Evolutionary conservation across 2,113 vertebrate genomes (phyloP).

Genomic region (Myotis brandtii): DNA sequence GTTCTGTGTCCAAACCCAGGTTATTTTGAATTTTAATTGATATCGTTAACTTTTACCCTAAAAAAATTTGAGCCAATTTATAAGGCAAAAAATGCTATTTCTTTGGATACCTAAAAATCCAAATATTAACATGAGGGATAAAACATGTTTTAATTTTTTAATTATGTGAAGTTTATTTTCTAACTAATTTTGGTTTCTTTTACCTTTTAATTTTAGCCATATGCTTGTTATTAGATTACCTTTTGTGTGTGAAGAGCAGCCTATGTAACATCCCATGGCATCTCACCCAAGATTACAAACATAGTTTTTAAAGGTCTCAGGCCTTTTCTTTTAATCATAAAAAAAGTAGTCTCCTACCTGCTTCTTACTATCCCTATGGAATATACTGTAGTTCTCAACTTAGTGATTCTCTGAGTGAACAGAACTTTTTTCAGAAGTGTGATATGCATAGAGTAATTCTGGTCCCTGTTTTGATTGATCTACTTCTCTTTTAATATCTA

Average conservation of each 20-base stretch:
- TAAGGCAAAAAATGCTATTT: conserved; percentile 22
- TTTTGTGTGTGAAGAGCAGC: neutral
- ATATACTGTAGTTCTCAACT: neutral
- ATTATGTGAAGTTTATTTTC: conserved; percentile 22
- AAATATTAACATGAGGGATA: neutral
- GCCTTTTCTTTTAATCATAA: neutral
- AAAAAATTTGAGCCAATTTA: neutral
- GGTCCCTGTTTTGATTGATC: conserved; percentile 11
- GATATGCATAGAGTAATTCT: neutral
- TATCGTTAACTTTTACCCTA: neutral
- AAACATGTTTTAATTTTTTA: conserved; percentile 25
- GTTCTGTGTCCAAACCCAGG: neutral
- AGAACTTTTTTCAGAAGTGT: neutral
- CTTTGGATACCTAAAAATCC: neutral
- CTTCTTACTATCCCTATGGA: neutral
- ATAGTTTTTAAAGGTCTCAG: neutral
- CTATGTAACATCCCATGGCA: neutral
- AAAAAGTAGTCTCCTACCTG: neutral
- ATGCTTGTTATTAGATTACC: neutral
- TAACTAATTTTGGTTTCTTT: conserved; percentile 30
- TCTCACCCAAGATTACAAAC: neutral
- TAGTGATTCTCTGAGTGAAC: neutral
- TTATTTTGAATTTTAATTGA: conserved; percentile 43
- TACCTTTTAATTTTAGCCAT: neutral
- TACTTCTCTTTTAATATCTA: conserved; percentile 44